Conservation (phyloP, 2,113 vertebrate species). For the Labeo catla region DNA sequence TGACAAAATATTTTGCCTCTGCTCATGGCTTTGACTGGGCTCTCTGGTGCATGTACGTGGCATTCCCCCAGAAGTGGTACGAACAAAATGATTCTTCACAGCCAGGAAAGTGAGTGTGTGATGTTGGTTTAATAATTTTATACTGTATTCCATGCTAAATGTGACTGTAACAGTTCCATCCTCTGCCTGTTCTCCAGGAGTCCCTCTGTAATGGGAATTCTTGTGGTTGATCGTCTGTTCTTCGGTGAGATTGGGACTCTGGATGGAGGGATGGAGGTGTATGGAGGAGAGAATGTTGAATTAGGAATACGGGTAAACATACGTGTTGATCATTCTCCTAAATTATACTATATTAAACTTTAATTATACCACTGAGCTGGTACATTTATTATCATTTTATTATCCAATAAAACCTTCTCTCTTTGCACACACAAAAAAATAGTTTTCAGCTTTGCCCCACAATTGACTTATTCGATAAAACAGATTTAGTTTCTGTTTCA, state of each 20-base stretch:
- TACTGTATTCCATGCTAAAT: no score
- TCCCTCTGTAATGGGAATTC: slow-evolving; percentile 92
- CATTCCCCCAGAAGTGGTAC: slow-evolving; percentile 74
- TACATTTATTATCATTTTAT: no score
- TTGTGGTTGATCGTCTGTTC: slow-evolving; percentile 88
- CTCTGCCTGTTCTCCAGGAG: slow-evolving; percentile 74
- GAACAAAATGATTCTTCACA: slow-evolving; percentile 62
- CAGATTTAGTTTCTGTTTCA: no score
- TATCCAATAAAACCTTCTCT: no score
- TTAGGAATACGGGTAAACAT: slow-evolving; percentile 87
- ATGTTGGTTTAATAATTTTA: neutral
- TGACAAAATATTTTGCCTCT: neutral
- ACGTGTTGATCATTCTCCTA: no score
- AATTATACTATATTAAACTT: neutral
- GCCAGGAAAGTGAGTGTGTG: slow-evolving; percentile 70
- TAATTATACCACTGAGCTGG: no score
- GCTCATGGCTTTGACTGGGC: slow-evolving; percentile 74
- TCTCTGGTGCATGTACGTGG: slow-evolving; percentile 71
- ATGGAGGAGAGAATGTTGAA: slow-evolving; percentile 95
- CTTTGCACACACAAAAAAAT: no score
- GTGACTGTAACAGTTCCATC: neutral
- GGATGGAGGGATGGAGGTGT: slow-evolving; percentile 93
- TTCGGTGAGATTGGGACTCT: slow-evolving; percentile 92
- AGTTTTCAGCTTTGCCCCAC: no score
- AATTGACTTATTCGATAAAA: no score